Base-by-base conservation (phyloP, 2,888 invertebrate genomes). In the Myopa testacea region DNA sequence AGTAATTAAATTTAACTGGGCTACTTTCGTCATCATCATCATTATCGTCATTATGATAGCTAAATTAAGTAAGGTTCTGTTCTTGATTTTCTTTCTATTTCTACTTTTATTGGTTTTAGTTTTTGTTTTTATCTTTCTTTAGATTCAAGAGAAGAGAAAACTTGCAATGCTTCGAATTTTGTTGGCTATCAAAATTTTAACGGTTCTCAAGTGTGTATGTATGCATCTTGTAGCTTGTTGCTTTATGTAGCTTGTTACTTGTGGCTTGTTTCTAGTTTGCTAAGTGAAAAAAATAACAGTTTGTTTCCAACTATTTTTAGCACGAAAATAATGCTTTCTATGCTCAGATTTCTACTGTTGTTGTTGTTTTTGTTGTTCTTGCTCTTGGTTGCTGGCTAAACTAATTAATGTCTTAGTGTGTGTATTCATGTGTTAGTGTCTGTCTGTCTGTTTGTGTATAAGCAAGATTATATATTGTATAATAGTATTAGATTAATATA, bases 1-100 rank as follows among this genome's bases (percentile, higher is more conserved):
- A 75, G 63, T 73, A 55, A 14, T 80, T 69, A 78, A 79, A 77
- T 52, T 58, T 58, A 16, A 45, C 45, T 5, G 5, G 37, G 50
- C 55, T 55, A 38, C 50, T 62, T 63, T 63, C 7, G 10, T 73
- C 10, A 52, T 69, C 52, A 40, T 75, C 19, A 58, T 74, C 67
- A 58, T 69, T 72, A 45, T 45, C 7, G 10, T 10, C 45, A 45
- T 45, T 10, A 45, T 45, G 10, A 45, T 45, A 8, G 10, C 10
- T 45, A 45, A 45, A 45, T 45, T 45, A 45, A 45, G 45, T 45
- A 45, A 45, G 4, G 6, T 45, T 45, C 10, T 6, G 45, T 45
- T 45, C 3, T 6, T 45, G 45, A 2, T 45, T 6, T 45, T 45
- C 10, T 45, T 45, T 10, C 4, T 45, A 45, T 45, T 6, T 45